Base-by-base conservation (phyloP, 2,888 invertebrate species). In the Cryptus armator region DNA sequence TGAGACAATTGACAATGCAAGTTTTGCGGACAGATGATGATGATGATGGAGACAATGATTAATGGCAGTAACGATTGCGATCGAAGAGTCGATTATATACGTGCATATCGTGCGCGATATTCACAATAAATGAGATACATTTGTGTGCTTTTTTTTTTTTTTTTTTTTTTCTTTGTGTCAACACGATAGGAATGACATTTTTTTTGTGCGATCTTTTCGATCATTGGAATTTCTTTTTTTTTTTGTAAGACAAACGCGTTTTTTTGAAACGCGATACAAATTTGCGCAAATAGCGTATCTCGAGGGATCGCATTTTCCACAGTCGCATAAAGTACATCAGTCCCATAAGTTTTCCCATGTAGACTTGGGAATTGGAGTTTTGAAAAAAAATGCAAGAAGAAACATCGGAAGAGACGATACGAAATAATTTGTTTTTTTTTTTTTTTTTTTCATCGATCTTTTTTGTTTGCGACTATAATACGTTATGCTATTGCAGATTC, bases 71-170 rank as follows among this genome's bases (percentile, higher is more conserved):
- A 72, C 10, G 46, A 67, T 59, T 29, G 62, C 32, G 66, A 62
- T 76, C 67, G 51, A 62, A 19, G 72, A 59, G 19, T 75, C 64
- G 75, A 64, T 12, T 56, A 64, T 62, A 75, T 10, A 84, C 80
- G 80, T 81, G 84, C 62, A 56, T 64, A 64, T 71, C 64, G 59
- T 19, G 37, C 66, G 77, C 43, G 44, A 74, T 70, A 44, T 84
- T 37, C 84, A 68, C 84, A 72, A 74, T 37, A 24, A 78, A 48
- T 62, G 70, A 48, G 64, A 67, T 80, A 83, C 85, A 84, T 81
- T 56, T 64, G 68, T 82, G 80, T 74, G 68, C 70, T 53, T 64
- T 81, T 74, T 48, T 48, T 46, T n/a, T n/a, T 53, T 64, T 81
- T 74, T 48, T 48, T 48, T 48, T 14, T 48, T 19, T 10, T 79